These are phyloP conservation scores for Dicycla oo DNA, from an alignment of 2,888 invertebrate species.

Conservation along the genomic window DNA sequence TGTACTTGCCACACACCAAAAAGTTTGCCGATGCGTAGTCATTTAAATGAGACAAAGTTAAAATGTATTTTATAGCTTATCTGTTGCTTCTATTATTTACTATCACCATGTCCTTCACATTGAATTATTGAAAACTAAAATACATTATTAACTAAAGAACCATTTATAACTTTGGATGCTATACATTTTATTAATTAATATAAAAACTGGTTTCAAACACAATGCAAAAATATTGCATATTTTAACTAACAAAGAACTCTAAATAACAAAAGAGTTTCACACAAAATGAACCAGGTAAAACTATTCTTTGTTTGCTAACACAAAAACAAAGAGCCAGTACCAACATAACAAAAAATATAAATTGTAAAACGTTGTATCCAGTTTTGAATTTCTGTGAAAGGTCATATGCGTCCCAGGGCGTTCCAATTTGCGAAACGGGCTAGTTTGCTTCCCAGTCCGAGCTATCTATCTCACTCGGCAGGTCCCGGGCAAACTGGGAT, in stretches of 20 bases:
- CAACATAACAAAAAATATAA: slow-evolving; percentile 37
- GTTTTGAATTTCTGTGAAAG: slow-evolving; percentile 70
- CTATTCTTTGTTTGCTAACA: slow-evolving; percentile 34
- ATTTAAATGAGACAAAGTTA: background rate
- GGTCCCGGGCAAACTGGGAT: slow-evolving; percentile 84
- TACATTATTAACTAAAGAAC: background rate
- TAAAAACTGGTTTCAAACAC: background rate
- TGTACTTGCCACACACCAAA: background rate
- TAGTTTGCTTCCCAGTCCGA: slow-evolving; percentile 68
- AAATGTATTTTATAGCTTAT: no score
- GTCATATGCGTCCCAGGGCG: slow-evolving; percentile 73
- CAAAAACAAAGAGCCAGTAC: slow-evolving; percentile 40
- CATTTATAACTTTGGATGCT: background rate
- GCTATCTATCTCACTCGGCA: slow-evolving; percentile 82
- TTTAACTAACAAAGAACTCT: slow-evolving; percentile 24
- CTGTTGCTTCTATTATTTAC: no score
- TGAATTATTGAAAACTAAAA: background rate
- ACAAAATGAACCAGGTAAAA: slow-evolving; percentile 36
- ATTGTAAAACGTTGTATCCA: slow-evolving; percentile 55
- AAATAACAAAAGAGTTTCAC: slow-evolving; percentile 27
- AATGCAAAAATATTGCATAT: slow-evolving; percentile 17
- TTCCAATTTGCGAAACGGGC: slow-evolving; percentile 72
- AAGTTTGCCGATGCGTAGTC: background rate
- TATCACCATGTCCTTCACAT: background rate
- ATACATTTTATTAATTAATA: slow-evolving; percentile 4